Evolutionary conservation across 1,140 invertebrate species (phyloP).

Genomic region (Rhagoletis pomonella): DNA sequence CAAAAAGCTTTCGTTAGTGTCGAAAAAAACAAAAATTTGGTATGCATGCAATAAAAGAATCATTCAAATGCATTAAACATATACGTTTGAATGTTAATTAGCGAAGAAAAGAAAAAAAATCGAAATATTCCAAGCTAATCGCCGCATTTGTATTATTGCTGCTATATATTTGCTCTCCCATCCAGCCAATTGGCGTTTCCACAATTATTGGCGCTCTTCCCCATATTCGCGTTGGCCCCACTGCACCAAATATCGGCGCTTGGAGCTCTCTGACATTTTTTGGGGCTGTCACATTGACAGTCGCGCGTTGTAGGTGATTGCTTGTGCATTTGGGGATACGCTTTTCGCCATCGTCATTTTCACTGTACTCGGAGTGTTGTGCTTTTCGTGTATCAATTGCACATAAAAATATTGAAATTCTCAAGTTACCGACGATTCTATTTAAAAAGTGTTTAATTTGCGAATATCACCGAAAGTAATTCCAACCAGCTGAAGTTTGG

Average conservation of each 20-base stretch:
- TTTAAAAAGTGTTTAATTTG: neutral
- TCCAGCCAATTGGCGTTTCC: neutral
- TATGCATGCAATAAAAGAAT: too few relatives aligned
- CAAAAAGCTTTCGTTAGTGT: too few relatives aligned
- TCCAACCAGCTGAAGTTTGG: neutral
- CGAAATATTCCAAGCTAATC: neutral
- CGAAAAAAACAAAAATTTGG: too few relatives aligned
- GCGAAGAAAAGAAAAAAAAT: too few relatives aligned
- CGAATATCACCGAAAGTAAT: neutral
- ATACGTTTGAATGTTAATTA: too few relatives aligned
- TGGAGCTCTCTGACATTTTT: constrained; percentile 27
- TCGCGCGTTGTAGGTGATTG: constrained; percentile 55
- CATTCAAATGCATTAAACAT: too few relatives aligned
- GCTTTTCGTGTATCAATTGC: neutral
- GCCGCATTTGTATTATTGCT: constrained; percentile 1
- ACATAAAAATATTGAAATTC: neutral
- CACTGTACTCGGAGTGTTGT: neutral
- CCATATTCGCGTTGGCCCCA: neutral
- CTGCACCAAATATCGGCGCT: constrained; percentile 7
- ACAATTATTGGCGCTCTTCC: neutral
- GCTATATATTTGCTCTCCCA: neutral
- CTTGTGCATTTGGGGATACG: constrained; percentile 47
- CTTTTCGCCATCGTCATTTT: constrained; percentile 9
- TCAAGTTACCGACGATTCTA: neutral
- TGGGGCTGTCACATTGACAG: constrained; percentile 55